Evolutionary conservation across 2,113 vertebrate species (phyloP).

Genomic region (Nyctibius bracteatus): DNA sequence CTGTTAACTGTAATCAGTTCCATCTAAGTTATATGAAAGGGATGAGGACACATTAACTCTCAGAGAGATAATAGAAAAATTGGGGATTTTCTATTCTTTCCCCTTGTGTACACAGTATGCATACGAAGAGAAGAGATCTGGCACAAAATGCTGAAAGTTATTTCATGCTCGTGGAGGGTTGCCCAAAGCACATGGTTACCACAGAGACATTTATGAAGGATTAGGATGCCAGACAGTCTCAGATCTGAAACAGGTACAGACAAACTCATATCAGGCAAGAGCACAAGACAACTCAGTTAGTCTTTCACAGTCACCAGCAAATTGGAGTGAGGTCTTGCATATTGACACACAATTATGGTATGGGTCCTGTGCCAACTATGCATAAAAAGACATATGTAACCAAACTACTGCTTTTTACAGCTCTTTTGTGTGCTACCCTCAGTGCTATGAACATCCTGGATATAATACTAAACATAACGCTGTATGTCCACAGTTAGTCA

Average conservation of each 20-base stretch:
- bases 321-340: fast-evolving
- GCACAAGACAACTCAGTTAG: background rate
- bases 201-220: background rate
- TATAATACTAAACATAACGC: background rate
- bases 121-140: background rate
- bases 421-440: background rate
- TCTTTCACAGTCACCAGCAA: background rate
- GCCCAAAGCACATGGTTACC: background rate
- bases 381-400: background rate
- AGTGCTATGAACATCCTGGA: background rate
- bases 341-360: background rate
- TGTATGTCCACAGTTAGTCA: fast-evolving
- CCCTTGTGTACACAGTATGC: background rate
- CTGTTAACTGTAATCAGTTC: background rate
- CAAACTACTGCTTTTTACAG: background rate
- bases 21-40: background rate
- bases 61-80: background rate
- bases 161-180: background rate
- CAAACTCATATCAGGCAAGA: background rate
- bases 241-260: background rate
- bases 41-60: background rate
- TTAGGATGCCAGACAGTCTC: background rate
- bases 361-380: background rate
- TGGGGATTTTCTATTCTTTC: background rate
- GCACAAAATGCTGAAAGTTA: background rate